phyloP scores from a whole-genome alignment of 2,888 invertebrate species.

The Eristalis arbustorum region DNA sequence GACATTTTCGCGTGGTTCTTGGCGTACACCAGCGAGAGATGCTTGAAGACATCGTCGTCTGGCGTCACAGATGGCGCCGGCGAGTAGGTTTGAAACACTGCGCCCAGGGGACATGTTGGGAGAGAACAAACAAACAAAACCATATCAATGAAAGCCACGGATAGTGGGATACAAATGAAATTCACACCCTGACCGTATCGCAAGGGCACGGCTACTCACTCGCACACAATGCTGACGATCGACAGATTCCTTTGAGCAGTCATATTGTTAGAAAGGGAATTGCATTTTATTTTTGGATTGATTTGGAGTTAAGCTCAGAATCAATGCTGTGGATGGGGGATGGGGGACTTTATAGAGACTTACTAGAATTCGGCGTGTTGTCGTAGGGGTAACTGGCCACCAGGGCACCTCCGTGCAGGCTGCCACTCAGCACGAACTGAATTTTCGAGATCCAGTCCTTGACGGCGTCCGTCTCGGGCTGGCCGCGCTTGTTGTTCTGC shows the following conservation, averaged over 20 bases:
- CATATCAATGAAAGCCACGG: slow-evolving; percentile 1
- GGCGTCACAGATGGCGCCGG: slow-evolving; percentile 91
- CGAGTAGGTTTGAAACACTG: slow-evolving; percentile 93
- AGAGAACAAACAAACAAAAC: slow-evolving; percentile 35
- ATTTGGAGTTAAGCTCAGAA: background rate
- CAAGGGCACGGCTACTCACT: slow-evolving; percentile 81
- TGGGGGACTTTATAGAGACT: slow-evolving; percentile 79
- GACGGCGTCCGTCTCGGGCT: slow-evolving; percentile 97
- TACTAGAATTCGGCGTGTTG: slow-evolving; percentile 96
- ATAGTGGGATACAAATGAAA: background rate
- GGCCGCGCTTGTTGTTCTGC: slow-evolving; percentile 91
- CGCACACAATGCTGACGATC: slow-evolving; percentile 87
- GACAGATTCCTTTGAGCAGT: slow-evolving; percentile 85
- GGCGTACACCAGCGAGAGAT: slow-evolving; percentile 91
- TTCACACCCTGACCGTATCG: background rate
- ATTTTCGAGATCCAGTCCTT: slow-evolving; percentile 96
- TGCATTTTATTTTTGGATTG: slow-evolving; percentile 49
- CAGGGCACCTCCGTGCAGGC: slow-evolving; percentile 93
- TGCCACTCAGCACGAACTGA: slow-evolving; percentile 96
- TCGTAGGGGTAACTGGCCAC: slow-evolving; percentile 99
- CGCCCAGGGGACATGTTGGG: slow-evolving; percentile 83
- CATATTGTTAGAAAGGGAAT: slow-evolving; percentile 77
- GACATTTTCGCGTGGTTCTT: slow-evolving; percentile 95
- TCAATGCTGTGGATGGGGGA: background rate
- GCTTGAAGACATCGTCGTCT: slow-evolving; percentile 95